Base-by-base conservation (phyloP, 1,140 invertebrate species). In the Drosophila nigromelanica region DNA sequence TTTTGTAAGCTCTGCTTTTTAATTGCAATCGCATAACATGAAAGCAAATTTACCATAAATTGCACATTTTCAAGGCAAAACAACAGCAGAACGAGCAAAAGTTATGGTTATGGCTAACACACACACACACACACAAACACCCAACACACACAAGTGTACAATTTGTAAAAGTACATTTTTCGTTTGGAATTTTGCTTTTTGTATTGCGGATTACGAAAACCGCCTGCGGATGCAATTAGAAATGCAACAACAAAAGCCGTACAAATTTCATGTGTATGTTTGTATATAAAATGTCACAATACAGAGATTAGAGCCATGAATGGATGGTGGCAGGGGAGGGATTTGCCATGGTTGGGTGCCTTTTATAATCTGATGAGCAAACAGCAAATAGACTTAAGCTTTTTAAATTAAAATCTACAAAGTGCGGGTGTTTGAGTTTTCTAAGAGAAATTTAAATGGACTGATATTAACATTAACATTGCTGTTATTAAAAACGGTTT, bases 221-320 rank as follows among this genome's bases (percentile, higher is more conserved):
- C 48, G 82, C 82, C 82, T 81, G 63, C 78, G 81, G 82, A 76
- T 81, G 78, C 82, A 87, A 82, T 86, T 86, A 81, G 78, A 78
- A 81, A 73, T 43, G 27, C 35, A 63, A 40, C 62, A 52, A 67
- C 61, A 73, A 67, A 35, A 50, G 37, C 14, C 21, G 27, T 8
- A 42, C 7, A 56, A 54, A 58, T 39, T 42, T 3, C 30, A 24
- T 12, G 39, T 39, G n/a, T 5, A 39, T 24, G 21, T 24, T 0
- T 24, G 21, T 5, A 55, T 7, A 54, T 3, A 63, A 24, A 52
- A 18, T 39, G 45, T 48, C 59, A 35, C 42, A 39, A 24, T 11
- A 52, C 30, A 42, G 47, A 48, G 35, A 55, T 45, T 55, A 48
- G 27, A 45, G 24, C 27, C 5, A 42, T 12, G 27, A 15, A 27